Evolutionary conservation across 2,888 invertebrate species (phyloP).

Genomic region (Mythimna vitellina): DNA sequence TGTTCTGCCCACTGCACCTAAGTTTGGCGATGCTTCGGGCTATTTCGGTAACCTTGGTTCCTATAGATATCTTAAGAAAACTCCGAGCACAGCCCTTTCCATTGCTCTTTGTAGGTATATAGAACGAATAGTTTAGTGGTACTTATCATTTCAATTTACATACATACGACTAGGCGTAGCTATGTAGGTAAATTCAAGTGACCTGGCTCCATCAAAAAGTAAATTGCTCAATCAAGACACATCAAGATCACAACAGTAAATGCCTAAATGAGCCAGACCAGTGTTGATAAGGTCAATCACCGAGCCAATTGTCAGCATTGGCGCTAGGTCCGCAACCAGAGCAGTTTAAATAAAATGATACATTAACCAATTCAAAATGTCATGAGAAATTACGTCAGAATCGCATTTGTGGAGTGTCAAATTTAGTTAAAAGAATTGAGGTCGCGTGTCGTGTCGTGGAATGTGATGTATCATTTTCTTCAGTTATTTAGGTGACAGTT

Average conservation of each 20-base stretch:
- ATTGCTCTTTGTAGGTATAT: too few species aligned
- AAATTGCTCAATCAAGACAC: conserved; percentile 1
- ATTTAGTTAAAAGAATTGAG: conserved; percentile 26
- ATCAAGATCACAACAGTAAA: neutral
- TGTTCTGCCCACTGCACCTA: too few species aligned
- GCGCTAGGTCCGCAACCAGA: conserved; percentile 51
- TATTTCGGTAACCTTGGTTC: too few species aligned
- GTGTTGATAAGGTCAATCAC: conserved; percentile 61
- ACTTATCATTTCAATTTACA: too few species aligned
- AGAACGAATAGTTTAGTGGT: too few species aligned
- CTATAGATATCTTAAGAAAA: too few species aligned
- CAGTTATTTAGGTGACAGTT: neutral
- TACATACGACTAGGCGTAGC: too few species aligned
- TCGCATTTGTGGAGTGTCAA: conserved; percentile 9
- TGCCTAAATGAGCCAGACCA: conserved; percentile 29
- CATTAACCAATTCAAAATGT: conserved; percentile 25
- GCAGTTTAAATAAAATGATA: conserved; percentile 40
- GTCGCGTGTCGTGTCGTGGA: neutral
- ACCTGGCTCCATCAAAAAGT: neutral
- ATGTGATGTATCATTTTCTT: conserved; percentile 14
- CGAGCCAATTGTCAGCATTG: conserved; percentile 51
- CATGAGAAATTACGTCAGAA: conserved; percentile 16
- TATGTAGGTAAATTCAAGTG: too few species aligned
- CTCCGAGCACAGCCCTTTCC: too few species aligned
- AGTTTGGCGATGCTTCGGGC: too few species aligned